These are phyloP conservation scores for Agriopis marginaria DNA, from an alignment of 2,888 invertebrate genomes.

Conservation along the genomic window DNA sequence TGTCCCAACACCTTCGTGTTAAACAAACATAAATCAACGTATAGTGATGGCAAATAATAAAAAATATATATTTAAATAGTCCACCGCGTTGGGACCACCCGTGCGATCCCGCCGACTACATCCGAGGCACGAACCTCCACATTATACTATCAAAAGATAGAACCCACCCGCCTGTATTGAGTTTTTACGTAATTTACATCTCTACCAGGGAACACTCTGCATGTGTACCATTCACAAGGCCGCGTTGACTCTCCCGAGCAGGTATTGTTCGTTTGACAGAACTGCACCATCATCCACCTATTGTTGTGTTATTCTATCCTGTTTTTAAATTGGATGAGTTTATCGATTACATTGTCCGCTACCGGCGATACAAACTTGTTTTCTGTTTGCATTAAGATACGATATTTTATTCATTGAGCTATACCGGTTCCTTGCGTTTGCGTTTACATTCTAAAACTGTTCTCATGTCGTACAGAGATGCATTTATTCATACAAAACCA, in stretches of 20 bases:
- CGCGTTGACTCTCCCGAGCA: constrained; percentile 52
- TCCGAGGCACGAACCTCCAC: constrained; percentile 72
- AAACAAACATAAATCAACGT: constrained; percentile 80
- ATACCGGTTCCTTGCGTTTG: constrained; percentile 42
- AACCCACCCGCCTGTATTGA: constrained; percentile 70
- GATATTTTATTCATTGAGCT: constrained; percentile 47
- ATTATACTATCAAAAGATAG: constrained; percentile 81
- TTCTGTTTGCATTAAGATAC: constrained; percentile 43
- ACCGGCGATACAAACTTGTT: constrained; percentile 57
- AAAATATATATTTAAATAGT: constrained; percentile 81
- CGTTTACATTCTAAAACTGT: constrained; percentile 39
- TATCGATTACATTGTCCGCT: constrained; percentile 74
- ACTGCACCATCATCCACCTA: constrained; percentile 67
- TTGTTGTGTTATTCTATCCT: constrained; percentile 63
- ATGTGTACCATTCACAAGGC: constrained; percentile 45
- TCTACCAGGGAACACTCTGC: constrained; percentile 59
- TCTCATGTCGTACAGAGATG: constrained; percentile 24
- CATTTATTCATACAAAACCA: constrained; percentile 28
- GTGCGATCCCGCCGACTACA: constrained; percentile 68
- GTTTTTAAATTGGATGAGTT: constrained; percentile 70
- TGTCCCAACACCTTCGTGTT: constrained; percentile 80
- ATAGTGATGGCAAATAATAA: constrained; percentile 78
- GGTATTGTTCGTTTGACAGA: constrained; percentile 57
- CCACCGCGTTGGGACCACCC: constrained; percentile 77
- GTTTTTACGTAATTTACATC: constrained; percentile 81